phyloP scores from a whole-genome alignment of 2,113 vertebrate genomes.

The Protomyctophum bolini region DNA sequence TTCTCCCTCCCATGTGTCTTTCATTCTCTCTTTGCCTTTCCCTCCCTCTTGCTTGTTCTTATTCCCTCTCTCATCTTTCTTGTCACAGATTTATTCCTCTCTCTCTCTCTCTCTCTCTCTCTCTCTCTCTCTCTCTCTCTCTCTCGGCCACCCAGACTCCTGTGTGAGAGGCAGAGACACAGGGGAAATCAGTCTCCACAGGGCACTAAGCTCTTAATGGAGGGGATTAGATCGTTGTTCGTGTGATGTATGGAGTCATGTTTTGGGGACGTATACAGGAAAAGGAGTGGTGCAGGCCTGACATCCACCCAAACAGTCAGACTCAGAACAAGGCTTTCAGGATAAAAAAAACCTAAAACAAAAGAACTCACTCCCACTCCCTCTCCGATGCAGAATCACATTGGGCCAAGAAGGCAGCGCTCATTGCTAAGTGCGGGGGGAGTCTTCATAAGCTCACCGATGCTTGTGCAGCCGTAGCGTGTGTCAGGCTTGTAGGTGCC shows the following conservation, averaged over 20 bases:
- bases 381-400: background rate
- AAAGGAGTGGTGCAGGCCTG: slow-evolving; percentile 51
- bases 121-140: background rate
- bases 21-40: background rate
- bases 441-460: slow-evolving; percentile 3
- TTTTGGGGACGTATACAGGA: slow-evolving; percentile 57
- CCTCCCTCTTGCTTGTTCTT: background rate
- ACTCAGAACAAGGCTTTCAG: slow-evolving; percentile 39
- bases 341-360: no score
- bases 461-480: background rate
- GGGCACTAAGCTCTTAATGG: slow-evolving; percentile 65
- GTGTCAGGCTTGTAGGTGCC: background rate
- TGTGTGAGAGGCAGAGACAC: slow-evolving; percentile 6
- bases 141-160: slow-evolving; percentile 58
- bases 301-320: slow-evolving; percentile 36
- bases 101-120: background rate
- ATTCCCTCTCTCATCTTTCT: background rate
- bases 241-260: slow-evolving; percentile 48
- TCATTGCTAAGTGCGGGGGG: slow-evolving; percentile 24
- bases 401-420: slow-evolving; percentile 16
- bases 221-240: slow-evolving; percentile 49
- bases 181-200: slow-evolving; percentile 42
- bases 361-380: slow-evolving; percentile 30
- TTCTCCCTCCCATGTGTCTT: background rate
- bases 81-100: no score